Base-by-base conservation (phyloP, 2,113 vertebrate species). In the Pseudois nayaur region DNA sequence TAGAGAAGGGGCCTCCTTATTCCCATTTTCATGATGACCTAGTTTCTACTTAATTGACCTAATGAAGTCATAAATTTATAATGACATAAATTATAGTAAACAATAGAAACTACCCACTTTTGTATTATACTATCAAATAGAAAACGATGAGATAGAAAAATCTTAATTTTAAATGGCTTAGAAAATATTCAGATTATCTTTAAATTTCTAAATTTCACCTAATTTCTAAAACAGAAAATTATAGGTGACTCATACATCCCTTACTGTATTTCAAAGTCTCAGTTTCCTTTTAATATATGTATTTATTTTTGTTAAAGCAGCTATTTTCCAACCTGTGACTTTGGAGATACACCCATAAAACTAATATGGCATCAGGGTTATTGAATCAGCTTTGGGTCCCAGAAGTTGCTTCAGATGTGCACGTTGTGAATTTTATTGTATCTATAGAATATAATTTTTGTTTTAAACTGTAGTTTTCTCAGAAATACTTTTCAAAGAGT, bases 401-500 rank as follows among this genome's bases (percentile, higher is more conserved):
- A 97, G 91, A 98, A 98, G 96, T 88, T 97, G 87, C 91, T 98
- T 86, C 97, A 94, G 59, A 94, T 97, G 54, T 98, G 86, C 64
- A 96, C 86, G 57, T 98, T 98, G 96, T 90, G 1, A 95, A 97
- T 76, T 96, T 81, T 98, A 84, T 96, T 97, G 90, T 98, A 94
- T 98, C 98, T 97, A 48, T 97, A 94, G 88, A 85, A 95, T 94
- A 90, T n/a, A 90, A 8, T 40, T 90, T 96, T 96, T 98, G 79
- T 95, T 98, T 79, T 0, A 93, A 98, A 98, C 87, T 94, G 57
- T 98, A 98, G 98, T 98, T 98, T 98, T 98, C 98, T 98, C 98
- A 98, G 94, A 98, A 98, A 98, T 98, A 90, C 84, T 98, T 98
- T 99, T 99, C 98, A 98, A 98, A 98, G 97, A 98, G 97, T 98